Percentiles rank a stretch among this genome's conserved stretches.
These are phyloP conservation scores for Scaptomyza pallida DNA, from an alignment of 1,140 invertebrate species.

Conservation along the genomic window DNA sequence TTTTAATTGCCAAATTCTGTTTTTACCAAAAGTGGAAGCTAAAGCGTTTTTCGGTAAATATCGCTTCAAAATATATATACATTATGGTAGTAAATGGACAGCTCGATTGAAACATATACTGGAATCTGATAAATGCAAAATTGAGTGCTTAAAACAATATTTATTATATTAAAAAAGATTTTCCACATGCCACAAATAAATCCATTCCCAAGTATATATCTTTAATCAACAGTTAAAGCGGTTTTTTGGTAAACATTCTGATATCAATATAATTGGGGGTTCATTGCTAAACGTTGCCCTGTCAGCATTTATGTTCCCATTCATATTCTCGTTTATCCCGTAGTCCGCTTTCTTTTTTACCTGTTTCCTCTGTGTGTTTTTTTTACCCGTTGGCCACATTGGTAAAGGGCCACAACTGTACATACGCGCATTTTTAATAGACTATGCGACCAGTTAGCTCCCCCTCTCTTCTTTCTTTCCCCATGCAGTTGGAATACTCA, in stretches of 20 bases:
- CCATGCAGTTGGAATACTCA: slow-evolving; percentile 2
- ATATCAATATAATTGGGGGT: neutral
- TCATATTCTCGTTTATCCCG: slow-evolving; percentile 1
- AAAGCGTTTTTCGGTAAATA: neutral
- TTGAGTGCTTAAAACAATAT: too few relatives aligned
- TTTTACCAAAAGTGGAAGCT: neutral
- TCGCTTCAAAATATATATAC: too few relatives aligned
- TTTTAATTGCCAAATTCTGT: slow-evolving; percentile 23
- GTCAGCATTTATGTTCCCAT: slow-evolving; percentile 23
- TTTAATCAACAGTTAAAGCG: slow-evolving; percentile 2
- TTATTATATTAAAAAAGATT: too few relatives aligned
- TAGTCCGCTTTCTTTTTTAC: slow-evolving; percentile 17
- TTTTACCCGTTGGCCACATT: slow-evolving; percentile 34
- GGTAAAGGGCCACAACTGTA: slow-evolving; percentile 42
- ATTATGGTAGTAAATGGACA: too few relatives aligned
- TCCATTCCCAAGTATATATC: too few relatives aligned
- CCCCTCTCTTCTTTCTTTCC: neutral
- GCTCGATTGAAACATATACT: too few relatives aligned
- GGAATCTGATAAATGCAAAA: too few relatives aligned
- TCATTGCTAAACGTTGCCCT: slow-evolving; percentile 15
- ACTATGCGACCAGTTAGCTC: slow-evolving; percentile 42
- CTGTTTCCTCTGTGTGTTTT: slow-evolving; percentile 6
- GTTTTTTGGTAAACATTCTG: neutral
- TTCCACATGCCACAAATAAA: too few relatives aligned
- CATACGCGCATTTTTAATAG: slow-evolving; percentile 69